These are phyloP conservation scores for Heliconius congener DNA, from an alignment of 1,140 invertebrate genomes.

Conservation along the genomic window DNA sequence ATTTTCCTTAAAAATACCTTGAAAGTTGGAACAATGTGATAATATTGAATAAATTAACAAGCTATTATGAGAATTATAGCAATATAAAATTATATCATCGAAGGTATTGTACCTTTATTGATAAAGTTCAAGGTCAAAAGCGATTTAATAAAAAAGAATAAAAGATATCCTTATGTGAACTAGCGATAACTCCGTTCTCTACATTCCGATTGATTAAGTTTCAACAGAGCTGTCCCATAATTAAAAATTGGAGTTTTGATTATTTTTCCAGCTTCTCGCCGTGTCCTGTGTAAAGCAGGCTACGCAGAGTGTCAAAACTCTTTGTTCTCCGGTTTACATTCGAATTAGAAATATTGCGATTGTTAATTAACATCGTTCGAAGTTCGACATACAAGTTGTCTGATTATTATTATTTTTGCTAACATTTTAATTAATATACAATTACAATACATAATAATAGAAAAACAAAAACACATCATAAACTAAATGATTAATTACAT, in stretches of 20 bases:
- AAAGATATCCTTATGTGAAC: neutral
- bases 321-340: too few species aligned
- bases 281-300: too few species aligned
- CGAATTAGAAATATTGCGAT: too few species aligned
- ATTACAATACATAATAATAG: neutral
- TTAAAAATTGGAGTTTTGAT: too few species aligned
- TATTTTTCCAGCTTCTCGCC: too few species aligned
- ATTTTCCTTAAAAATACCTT: conserved; percentile 11
- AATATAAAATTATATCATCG: conserved; percentile 2
- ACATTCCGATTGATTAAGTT: too few species aligned
- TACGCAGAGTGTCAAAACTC: too few species aligned
- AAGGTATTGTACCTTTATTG: neutral
- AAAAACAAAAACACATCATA: neutral
- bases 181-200: neutral
- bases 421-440: too few species aligned
- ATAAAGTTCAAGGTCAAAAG: neutral
- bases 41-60: conserved; percentile 9
- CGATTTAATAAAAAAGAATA: neutral
- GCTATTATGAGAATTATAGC: neutral
- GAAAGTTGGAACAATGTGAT: conserved; percentile 7
- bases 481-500: neutral
- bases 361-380: too few species aligned
- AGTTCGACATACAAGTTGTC: too few species aligned
- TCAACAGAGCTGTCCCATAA: too few species aligned
- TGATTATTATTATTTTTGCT: too few species aligned